Conservation (phyloP, 2,888 invertebrate genomes). For the Stenolophus ochropezus region DNA sequence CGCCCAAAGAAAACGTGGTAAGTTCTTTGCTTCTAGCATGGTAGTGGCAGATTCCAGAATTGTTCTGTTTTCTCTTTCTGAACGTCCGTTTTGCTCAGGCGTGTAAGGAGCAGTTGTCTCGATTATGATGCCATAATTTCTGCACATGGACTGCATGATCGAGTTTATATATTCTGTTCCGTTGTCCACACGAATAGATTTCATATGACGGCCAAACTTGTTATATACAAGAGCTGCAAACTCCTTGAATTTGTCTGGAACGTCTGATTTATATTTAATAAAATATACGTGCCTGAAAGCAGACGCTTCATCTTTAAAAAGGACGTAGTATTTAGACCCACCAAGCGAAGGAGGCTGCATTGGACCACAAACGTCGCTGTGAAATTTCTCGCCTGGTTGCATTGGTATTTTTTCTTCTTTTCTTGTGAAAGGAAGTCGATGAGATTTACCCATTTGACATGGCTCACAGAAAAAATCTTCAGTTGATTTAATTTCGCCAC, state of each 20-base stretch:
- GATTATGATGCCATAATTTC: too few species aligned
- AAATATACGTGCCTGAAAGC: constrained; percentile 60
- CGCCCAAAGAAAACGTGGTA: constrained; percentile 66
- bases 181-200: constrained; percentile 63
- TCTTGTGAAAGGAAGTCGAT: too few species aligned
- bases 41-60: constrained; percentile 66
- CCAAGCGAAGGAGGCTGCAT: constrained; percentile 26
- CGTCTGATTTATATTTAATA: constrained; percentile 56
- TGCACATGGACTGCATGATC: too few species aligned
- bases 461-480: constrained; percentile 60
- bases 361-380: too few species aligned
- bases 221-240: constrained; percentile 49
- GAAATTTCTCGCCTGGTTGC: too few species aligned
- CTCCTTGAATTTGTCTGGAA: constrained; percentile 46
- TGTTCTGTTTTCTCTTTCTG: constrained; percentile 66
- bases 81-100: constrained; percentile 65
- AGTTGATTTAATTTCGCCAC: constrained; percentile 47
- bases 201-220: constrained; percentile 55
- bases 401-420: too few species aligned
- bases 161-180: constrained; percentile 64
- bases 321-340: constrained; percentile 57
- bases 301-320: constrained; percentile 61
- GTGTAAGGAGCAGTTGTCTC: constrained; percentile 62
- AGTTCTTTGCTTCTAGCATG: constrained; percentile 64
- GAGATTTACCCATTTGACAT: too few species aligned